Percentiles rank a stretch among this genome's conserved stretches.
Evolutionary conservation across 2,888 invertebrate species (phyloP).

Genomic region (Drosophila subquinaria): DNA sequence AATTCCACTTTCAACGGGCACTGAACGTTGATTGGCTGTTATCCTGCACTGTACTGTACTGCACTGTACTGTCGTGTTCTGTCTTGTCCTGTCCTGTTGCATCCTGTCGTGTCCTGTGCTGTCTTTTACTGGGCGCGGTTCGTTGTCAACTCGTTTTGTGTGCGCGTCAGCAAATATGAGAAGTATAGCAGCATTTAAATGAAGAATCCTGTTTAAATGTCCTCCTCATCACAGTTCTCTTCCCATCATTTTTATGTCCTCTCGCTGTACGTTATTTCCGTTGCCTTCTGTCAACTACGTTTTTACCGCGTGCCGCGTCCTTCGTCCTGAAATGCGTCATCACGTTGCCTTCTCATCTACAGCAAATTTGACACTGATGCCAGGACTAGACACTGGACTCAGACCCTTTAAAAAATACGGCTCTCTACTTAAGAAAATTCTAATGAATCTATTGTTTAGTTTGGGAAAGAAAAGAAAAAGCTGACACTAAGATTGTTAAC

Average conservation of each 20-base stretch:
- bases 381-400: slow-evolving; percentile 17
- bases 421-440: background rate
- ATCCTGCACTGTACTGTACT: slow-evolving; percentile 6
- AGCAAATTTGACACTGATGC: slow-evolving; percentile 43
- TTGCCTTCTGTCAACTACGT: slow-evolving; percentile 33
- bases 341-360: slow-evolving; percentile 45
- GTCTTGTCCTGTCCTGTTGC: slow-evolving; percentile 9
- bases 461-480: background rate
- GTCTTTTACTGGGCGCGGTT: slow-evolving; percentile 19
- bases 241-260: slow-evolving; percentile 3
- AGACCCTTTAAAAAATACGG: slow-evolving; percentile 3
- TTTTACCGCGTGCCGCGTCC: slow-evolving; percentile 23
- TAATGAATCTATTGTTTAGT: slow-evolving; percentile 19
- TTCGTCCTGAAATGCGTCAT: slow-evolving; percentile 53
- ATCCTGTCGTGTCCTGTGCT: slow-evolving; percentile 5
- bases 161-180: slow-evolving; percentile 42
- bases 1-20: slow-evolving; percentile 58
- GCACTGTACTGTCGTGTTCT: slow-evolving; percentile 13
- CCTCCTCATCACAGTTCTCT: slow-evolving; percentile 17
- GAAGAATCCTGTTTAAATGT: slow-evolving; percentile 57
- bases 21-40: slow-evolving; percentile 41
- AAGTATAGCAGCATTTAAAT: slow-evolving; percentile 59
- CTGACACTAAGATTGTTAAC: slow-evolving; percentile 10
- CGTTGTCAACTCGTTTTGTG: slow-evolving; percentile 44
- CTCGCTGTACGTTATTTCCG: slow-evolving; percentile 43